Conservation (phyloP, 2,797 vertebrate species). For the Eulemur albifrons region DNA sequence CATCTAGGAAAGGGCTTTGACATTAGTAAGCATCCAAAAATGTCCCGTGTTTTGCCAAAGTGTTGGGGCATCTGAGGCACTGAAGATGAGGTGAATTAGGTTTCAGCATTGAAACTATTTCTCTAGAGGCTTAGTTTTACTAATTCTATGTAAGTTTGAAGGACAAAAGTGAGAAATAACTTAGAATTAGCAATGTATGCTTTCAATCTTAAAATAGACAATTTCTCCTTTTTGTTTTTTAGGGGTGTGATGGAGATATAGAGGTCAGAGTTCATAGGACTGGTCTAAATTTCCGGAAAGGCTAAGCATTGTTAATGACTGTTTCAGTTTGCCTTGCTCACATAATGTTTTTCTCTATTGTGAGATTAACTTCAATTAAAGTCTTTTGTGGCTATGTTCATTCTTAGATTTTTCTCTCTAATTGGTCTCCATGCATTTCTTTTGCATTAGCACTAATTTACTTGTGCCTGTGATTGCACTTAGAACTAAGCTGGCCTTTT, state of each 20-base stretch:
- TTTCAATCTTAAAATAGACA: neutral
- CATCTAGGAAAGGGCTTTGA: neutral
- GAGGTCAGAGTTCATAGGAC: neutral
- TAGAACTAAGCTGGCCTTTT: slow-evolving; percentile 25
- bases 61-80: neutral
- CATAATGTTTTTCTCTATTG: slow-evolving; percentile 69
- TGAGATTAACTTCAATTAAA: slow-evolving; percentile 75
- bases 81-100: neutral
- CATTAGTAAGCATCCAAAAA: neutral
- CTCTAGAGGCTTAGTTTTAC: neutral
- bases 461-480: neutral
- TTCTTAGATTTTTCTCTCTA: slow-evolving; percentile 52
- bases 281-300: neutral
- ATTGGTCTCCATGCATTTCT: slow-evolving; percentile 54
- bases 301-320: slow-evolving; percentile 69
- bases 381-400: slow-evolving; percentile 2
- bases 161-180: neutral
- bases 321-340: slow-evolving; percentile 68
- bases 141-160: neutral
- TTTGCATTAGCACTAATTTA: slow-evolving; percentile 53
- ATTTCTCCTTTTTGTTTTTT: neutral
- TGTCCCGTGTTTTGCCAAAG: neutral
- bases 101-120: neutral
- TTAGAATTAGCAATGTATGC: neutral
- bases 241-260: neutral